Evolutionary conservation across 2,888 invertebrate genomes (phyloP).

Genomic region (Melinaea marsaeus): DNA sequence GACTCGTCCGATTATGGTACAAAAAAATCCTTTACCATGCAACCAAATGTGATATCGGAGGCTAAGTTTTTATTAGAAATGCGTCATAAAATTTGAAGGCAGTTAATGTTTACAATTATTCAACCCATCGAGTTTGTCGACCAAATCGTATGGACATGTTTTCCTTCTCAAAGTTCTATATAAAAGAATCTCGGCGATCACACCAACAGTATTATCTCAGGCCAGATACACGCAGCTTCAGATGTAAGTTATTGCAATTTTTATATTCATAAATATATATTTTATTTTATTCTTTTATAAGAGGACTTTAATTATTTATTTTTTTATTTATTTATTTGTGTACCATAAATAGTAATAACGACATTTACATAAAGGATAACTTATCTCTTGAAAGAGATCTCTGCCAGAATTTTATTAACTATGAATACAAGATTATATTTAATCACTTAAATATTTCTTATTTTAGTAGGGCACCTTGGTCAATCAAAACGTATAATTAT

Average conservation of each 20-base stretch:
- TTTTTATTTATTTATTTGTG: no score
- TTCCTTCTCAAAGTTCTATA: constrained; percentile 51
- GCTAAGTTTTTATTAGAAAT: constrained; percentile 4
- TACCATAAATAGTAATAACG: no score
- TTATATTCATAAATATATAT: no score
- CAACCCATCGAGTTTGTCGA: constrained; percentile 27
- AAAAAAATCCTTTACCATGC: background rate
- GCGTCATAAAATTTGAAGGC: constrained; percentile 5
- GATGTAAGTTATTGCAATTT: constrained; percentile 30
- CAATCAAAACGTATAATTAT: no score
- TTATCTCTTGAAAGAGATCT: no score
- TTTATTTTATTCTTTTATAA: no score
- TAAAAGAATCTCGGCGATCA: constrained; percentile 50
- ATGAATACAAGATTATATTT: no score
- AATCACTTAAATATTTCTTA: no score
- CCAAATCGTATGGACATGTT: constrained; percentile 38
- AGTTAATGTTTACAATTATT: constrained; percentile 19
- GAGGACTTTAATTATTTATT: no score
- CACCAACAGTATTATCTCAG: constrained; percentile 44
- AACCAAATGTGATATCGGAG: background rate
- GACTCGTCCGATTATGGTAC: background rate
- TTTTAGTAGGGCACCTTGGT: no score
- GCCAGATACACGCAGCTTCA: constrained; percentile 38
- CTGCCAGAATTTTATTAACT: no score
- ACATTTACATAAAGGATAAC: no score